Evolutionary conservation across 92 coral and sea anemone genomes (phyloP), one percentile per base, ranked within the genome.

Genomic region (Phymanthus crucifer): DNA sequence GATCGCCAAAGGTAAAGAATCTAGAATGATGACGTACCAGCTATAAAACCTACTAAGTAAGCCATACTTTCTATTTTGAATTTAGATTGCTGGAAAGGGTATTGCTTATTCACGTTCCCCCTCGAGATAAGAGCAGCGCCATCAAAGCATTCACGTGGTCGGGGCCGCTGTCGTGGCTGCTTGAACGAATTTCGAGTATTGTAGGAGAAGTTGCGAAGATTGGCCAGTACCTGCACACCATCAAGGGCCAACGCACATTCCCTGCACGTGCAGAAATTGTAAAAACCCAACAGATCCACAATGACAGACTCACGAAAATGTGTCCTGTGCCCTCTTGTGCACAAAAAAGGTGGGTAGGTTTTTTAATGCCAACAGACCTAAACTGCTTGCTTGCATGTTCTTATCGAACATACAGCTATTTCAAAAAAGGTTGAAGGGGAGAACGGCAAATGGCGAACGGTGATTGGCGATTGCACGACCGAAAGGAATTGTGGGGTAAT

Each of bases 1-100:
- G 89, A 86, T 75, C 75, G 89, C 50, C 77, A 70, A 37, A 82
- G 83, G 85, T 65, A 65, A 65, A 24, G 6, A 50, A 19, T 50
- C 23, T 19, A 19, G 57, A 19, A 50, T 50, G 2, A 50, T 12
- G 2, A 5, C 57, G 16, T 19, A 5, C 57, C 18, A 50, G 5
- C 23, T 19, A 12, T 50, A 50, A 50, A 50, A 50, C 3, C 10
- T 21, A 65, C 70, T 65, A 0, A 34, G 4, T 65, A 10, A 26
- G 26, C 32, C 26, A 26, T n/a, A 9, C 1, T 65, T 26, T 32
- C 16, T 21, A 10, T 26, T 65, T 65, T 65, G 31, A 32, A 24
- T 65, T 14, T 65, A 65, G 70, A 21, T 32, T 65, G 26, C 3
- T 65, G 29, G 70, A 65, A 18, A 18, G 70, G 16, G 32, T 6